Percentiles rank a stretch among this genome's conserved stretches.
phyloP scores from a whole-genome alignment of 2,888 invertebrate species.

The Drosophila bunnanda region DNA sequence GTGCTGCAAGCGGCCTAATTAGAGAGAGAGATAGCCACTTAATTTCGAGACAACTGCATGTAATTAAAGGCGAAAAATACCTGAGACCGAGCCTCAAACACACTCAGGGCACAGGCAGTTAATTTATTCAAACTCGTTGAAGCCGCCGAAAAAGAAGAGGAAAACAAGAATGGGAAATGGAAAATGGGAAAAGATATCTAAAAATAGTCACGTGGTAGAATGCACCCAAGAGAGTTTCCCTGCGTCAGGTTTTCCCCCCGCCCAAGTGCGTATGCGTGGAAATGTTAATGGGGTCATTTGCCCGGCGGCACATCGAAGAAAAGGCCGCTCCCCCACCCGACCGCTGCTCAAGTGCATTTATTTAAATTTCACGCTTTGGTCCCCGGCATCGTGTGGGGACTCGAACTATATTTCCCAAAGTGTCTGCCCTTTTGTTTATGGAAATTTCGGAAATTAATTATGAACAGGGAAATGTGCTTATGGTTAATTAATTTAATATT shows the following conservation, averaged over 20 bases:
- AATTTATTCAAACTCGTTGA: conserved; percentile 69
- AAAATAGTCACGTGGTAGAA: conserved; percentile 46
- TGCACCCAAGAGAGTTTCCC: conserved; percentile 47
- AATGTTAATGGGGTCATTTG: conserved; percentile 78
- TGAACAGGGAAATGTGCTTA: conserved; percentile 1
- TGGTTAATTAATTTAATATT: conserved; percentile 15
- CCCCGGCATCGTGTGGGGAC: conserved; percentile 17
- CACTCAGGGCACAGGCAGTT: conserved; percentile 46
- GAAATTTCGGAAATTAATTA: conserved; percentile 2
- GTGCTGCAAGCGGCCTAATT: conserved; percentile 62
- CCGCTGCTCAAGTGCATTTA: conserved; percentile 53
- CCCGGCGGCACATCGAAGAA: conserved; percentile 45
- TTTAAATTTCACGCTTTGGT: conserved; percentile 40
- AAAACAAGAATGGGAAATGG: conserved; percentile 13
- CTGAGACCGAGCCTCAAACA: conserved; percentile 25
- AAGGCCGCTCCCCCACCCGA: conserved; percentile 26
- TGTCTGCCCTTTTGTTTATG: conserved; percentile 29
- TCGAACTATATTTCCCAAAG: not conserved
- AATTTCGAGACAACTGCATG: conserved; percentile 52
- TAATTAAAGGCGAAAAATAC: conserved; percentile 58
- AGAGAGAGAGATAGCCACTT: conserved; percentile 36
- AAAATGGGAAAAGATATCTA: conserved; percentile 27
- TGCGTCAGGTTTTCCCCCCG: conserved; percentile 20
- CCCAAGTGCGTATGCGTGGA: conserved; percentile 32
- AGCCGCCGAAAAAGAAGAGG: conserved; percentile 33